Conservation (phyloP, 2,113 vertebrate species). For the Narcine bancroftii region DNA sequence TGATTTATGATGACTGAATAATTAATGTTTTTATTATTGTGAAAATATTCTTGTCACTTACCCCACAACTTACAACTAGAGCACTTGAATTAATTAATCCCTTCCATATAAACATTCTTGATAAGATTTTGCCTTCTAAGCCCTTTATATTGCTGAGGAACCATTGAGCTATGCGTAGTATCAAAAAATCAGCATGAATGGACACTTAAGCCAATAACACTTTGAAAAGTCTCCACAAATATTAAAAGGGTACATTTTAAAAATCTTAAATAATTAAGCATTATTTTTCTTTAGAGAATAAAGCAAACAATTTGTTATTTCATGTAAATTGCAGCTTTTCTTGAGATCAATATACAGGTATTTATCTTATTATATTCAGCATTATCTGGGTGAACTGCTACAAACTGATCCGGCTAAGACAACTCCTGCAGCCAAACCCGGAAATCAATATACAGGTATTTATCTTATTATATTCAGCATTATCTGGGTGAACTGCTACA, state of each 20-base stretch:
- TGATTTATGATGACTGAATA: not conserved
- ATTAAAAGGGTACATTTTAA: not conserved
- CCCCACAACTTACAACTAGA: not conserved
- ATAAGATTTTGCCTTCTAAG: not conserved
- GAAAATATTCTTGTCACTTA: not conserved
- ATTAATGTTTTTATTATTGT: not conserved
- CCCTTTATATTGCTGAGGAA: not conserved
- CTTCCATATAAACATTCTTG: not conserved
- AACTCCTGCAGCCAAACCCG: too few species aligned
- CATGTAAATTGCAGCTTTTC: not conserved
- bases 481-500: not conserved
- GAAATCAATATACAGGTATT: not conserved
- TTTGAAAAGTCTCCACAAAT: not conserved
- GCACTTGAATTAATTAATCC: not conserved
- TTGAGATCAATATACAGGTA: not conserved
- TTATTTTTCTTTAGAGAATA: not conserved
- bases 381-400: not conserved
- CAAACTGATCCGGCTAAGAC: too few species aligned
- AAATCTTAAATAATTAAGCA: not conserved
- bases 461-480: not conserved
- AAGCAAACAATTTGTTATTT: conserved; percentile 1
- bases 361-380: not conserved
- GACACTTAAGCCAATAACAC: not conserved
- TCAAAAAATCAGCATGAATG: not conserved
- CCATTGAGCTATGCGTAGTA: not conserved